phyloP scores from a whole-genome alignment of 2,113 vertebrate genomes.

The Trematocara variabile region DNA sequence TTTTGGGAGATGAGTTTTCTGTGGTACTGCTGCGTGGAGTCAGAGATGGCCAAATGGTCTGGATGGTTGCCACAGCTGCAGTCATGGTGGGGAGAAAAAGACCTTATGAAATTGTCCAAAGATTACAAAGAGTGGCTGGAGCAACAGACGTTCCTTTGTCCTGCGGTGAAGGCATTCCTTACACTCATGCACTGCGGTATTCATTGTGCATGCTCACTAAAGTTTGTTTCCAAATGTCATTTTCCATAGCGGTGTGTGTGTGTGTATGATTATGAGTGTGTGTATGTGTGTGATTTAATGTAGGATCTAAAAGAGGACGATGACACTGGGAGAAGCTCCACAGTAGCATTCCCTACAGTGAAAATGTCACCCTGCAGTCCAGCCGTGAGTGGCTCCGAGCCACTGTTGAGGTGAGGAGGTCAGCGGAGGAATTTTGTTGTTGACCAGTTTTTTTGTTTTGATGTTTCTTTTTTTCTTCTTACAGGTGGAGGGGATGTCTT shows the following conservation, averaged over 20 bases:
- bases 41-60: slow-evolving; percentile 44
- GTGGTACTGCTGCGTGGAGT: slow-evolving; percentile 27
- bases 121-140: slow-evolving; percentile 35
- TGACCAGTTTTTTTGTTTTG: neutral
- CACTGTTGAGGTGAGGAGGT: slow-evolving; percentile 41
- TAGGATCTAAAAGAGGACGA: slow-evolving; percentile 7
- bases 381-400: neutral
- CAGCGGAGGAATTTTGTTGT: slow-evolving; percentile 39
- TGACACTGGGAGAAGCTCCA: neutral
- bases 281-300: neutral
- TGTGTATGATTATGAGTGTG: neutral
- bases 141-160: slow-evolving; percentile 64
- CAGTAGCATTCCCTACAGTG: neutral
- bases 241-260: slow-evolving; percentile 11
- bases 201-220: slow-evolving; percentile 8
- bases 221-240: slow-evolving; percentile 45
- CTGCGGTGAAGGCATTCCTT: slow-evolving; percentile 48
- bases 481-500: neutral
- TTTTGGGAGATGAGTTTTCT: slow-evolving; percentile 2
- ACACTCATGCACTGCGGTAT: slow-evolving; percentile 26
- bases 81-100: slow-evolving; percentile 24
- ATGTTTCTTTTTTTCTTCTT: neutral
- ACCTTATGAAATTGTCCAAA: slow-evolving; percentile 44
- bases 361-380: slow-evolving; percentile 36
- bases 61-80: slow-evolving; percentile 24